phyloP scores from a whole-genome alignment of 2,888 invertebrate genomes.

The Dryobotodes eremita region DNA sequence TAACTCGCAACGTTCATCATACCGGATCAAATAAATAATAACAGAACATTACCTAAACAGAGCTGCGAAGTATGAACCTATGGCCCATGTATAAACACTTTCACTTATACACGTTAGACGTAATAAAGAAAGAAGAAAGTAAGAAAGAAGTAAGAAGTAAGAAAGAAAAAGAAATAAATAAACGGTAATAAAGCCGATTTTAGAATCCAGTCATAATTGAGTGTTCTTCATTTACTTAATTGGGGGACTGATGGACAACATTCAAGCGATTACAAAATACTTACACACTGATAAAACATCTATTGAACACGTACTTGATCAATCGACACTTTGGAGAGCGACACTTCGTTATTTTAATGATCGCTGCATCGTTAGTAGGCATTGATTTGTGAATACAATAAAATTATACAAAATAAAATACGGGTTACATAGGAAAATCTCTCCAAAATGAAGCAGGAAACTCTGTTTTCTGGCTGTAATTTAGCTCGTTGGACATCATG shows the following conservation, averaged over 20 bases:
- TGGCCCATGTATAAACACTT: too few relatives aligned
- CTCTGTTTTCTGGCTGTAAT: slow-evolving; percentile 39
- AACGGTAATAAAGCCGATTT: slow-evolving; percentile 6
- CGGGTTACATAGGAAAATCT: not conserved
- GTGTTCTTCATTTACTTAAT: slow-evolving; percentile 24
- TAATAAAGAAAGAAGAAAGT: too few relatives aligned
- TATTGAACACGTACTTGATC: slow-evolving; percentile 16
- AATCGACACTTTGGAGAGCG: slow-evolving; percentile 28
- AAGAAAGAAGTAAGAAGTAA: too few relatives aligned
- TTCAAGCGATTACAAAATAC: not conserved
- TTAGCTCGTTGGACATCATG: slow-evolving; percentile 31
- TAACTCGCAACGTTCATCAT: not conserved
- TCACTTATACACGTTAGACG: too few relatives aligned
- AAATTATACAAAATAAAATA: slow-evolving; percentile 14
- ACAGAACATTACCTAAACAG: not conserved
- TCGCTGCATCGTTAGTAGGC: slow-evolving; percentile 44
- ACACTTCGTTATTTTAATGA: slow-evolving; percentile 53
- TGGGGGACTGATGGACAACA: not conserved
- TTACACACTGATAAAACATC: slow-evolving; percentile 1
- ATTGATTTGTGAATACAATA: slow-evolving; percentile 30
- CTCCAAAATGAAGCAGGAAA: slow-evolving; percentile 23
- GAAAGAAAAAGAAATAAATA: too few relatives aligned
- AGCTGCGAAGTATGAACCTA: not conserved
- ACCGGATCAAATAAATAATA: not conserved
- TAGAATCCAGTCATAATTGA: not conserved